A percentile compares a stretch with the other conserved stretches of the same genome.
phyloP scores from a whole-genome alignment of 2,888 invertebrate genomes.

The Lingula anatina region DNA sequence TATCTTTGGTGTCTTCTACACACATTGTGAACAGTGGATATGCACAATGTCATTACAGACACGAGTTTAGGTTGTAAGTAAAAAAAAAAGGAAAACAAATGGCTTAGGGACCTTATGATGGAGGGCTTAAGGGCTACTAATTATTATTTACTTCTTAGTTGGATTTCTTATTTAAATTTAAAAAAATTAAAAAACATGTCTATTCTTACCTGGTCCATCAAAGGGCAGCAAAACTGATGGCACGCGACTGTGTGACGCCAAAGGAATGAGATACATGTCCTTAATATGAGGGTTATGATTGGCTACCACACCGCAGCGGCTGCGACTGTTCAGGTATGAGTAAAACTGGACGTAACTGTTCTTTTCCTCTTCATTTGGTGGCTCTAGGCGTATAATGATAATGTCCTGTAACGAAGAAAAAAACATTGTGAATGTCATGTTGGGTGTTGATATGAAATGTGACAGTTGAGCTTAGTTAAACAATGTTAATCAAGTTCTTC shows the following conservation, averaged over 20 bases:
- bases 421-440: background rate
- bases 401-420: slow-evolving; percentile 64
- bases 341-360: slow-evolving; percentile 80
- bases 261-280: slow-evolving; percentile 87
- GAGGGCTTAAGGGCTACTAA: no score
- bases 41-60: no score
- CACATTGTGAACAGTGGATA: no score
- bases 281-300: slow-evolving; percentile 69
- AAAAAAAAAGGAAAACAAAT: no score
- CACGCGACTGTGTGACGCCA: slow-evolving; percentile 68
- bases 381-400: slow-evolving; percentile 73
- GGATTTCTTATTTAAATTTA: no score
- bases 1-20: no score
- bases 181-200: no score
- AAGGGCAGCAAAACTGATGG: slow-evolving; percentile 57
- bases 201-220: slow-evolving; percentile 64
- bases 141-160: no score
- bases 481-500: no score
- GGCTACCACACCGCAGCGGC: slow-evolving; percentile 69
- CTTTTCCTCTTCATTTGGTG: slow-evolving; percentile 71
- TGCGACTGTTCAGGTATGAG: slow-evolving; percentile 80
- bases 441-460: background rate
- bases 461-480: no score
- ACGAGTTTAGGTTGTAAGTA: no score
- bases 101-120: no score